Conservation (phyloP, 2,797 vertebrate genomes). For the Parambassis ranga region DNA sequence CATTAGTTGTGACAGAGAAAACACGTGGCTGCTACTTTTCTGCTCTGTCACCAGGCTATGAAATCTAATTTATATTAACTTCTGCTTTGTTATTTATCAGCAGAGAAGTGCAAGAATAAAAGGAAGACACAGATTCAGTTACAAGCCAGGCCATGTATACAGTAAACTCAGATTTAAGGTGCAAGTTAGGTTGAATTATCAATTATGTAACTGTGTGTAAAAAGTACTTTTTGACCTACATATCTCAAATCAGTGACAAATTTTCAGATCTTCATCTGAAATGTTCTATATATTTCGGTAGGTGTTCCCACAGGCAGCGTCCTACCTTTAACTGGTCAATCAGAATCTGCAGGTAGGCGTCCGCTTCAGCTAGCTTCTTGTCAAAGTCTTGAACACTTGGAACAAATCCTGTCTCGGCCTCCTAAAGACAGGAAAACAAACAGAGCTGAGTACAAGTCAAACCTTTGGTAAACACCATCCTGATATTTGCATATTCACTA, state of each 20-base stretch:
- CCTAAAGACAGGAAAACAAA: slow-evolving; percentile 77
- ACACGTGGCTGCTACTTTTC: neutral
- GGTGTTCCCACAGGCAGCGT: neutral
- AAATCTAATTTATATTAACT: slow-evolving; percentile 1
- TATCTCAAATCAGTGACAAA: neutral
- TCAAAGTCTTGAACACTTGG: slow-evolving; percentile 98
- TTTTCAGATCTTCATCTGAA: neutral
- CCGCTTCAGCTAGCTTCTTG: slow-evolving; percentile 97
- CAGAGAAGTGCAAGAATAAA: neutral
- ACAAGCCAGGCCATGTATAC: too few relatives aligned
- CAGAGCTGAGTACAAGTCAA: slow-evolving; percentile 11
- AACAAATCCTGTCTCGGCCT: slow-evolving; percentile 94
- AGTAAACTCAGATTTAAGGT: too few relatives aligned
- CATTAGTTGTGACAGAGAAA: neutral
- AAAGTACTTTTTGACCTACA: neutral
- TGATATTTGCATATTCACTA: slow-evolving; percentile 34
- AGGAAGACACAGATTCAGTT: neutral
- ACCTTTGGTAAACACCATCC: neutral
- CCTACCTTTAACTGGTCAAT: slow-evolving; percentile 97
- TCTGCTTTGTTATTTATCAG: slow-evolving; percentile 9
- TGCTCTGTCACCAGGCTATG: neutral
- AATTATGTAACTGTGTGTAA: neutral
- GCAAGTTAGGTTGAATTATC: too few relatives aligned
- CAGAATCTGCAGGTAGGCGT: slow-evolving; percentile 97
- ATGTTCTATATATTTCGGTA: neutral